Evolutionary conservation across 2,797 vertebrate genomes (phyloP).

Genomic region (Neostethus bicornis): DNA sequence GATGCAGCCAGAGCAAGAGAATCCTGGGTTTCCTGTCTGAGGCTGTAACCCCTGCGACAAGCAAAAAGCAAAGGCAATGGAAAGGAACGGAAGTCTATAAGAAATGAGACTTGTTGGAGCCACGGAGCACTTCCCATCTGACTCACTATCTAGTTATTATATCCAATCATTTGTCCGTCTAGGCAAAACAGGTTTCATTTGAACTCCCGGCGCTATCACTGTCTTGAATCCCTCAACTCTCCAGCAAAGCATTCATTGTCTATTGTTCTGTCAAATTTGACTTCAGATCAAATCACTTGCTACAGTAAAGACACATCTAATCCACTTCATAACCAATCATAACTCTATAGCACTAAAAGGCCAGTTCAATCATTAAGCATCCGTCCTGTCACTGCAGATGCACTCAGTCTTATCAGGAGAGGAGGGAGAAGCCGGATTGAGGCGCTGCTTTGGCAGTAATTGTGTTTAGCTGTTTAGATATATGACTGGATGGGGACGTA

Average conservation of each 20-base stretch:
- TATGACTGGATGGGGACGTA: constrained; percentile 46
- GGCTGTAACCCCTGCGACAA: no score
- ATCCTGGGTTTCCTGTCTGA: no score
- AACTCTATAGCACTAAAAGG: constrained; percentile 50
- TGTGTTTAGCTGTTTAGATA: constrained; percentile 64
- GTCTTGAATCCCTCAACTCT: neutral
- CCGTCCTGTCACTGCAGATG: constrained; percentile 30
- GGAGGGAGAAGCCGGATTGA: constrained; percentile 26
- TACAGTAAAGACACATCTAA: constrained; percentile 41
- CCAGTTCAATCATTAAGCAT: constrained; percentile 34
- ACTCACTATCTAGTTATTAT: no score
- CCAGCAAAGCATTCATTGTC: neutral
- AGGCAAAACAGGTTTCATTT: no score
- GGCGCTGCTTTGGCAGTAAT: constrained; percentile 54
- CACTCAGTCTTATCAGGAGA: constrained; percentile 46
- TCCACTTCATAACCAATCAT: constrained; percentile 52
- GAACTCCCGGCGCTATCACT: no score
- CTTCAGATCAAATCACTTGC: constrained; percentile 31
- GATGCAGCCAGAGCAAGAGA: no score
- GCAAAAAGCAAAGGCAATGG: no score
- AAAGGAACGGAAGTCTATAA: no score
- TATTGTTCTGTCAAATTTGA: constrained; percentile 10
- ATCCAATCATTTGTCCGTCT: no score
- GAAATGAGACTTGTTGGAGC: no score
- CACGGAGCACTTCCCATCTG: no score